Conservation (phyloP, 2,888 invertebrate species). For the Pachliopta kotzebuea region DNA sequence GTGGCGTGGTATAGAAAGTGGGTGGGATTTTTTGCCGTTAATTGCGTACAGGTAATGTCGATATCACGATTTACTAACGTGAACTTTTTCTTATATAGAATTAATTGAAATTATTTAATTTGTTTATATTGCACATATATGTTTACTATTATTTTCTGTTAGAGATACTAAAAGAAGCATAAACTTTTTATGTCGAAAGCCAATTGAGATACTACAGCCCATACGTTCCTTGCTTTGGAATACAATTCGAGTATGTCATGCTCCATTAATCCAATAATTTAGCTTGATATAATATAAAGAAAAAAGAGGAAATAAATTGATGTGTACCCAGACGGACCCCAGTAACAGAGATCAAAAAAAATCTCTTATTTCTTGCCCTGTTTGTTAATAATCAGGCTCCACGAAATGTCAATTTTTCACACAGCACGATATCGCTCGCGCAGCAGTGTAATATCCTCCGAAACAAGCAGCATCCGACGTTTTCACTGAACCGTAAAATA, state of each 20-base stretch:
- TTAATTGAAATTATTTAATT: not conserved
- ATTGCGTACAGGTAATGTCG: slow-evolving; percentile 6
- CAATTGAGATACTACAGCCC: no score
- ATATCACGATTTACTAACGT: slow-evolving; percentile 1
- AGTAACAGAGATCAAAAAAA: no score
- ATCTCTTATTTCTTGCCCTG: slow-evolving; percentile 4
- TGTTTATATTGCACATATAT: not conserved
- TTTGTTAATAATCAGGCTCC: slow-evolving; percentile 7
- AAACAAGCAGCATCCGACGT: slow-evolving; percentile 44
- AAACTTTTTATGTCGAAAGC: no score
- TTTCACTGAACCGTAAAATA: slow-evolving; percentile 56
- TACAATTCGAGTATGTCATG: no score
- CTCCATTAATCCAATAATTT: no score
- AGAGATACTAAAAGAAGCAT: no score
- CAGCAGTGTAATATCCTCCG: slow-evolving; percentile 53
- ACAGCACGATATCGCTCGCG: slow-evolving; percentile 36
- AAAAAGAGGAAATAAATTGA: no score
- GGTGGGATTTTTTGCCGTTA: slow-evolving; percentile 9
- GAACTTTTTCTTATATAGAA: not conserved
- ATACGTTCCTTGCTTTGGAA: no score
- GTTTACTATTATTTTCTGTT: no score
- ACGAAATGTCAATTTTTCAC: slow-evolving; percentile 35
- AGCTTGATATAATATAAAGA: no score
- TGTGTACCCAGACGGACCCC: no score
- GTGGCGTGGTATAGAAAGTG: slow-evolving; percentile 25